Base-by-base conservation (phyloP, 2,888 invertebrate species). In the Netelia virgata region DNA sequence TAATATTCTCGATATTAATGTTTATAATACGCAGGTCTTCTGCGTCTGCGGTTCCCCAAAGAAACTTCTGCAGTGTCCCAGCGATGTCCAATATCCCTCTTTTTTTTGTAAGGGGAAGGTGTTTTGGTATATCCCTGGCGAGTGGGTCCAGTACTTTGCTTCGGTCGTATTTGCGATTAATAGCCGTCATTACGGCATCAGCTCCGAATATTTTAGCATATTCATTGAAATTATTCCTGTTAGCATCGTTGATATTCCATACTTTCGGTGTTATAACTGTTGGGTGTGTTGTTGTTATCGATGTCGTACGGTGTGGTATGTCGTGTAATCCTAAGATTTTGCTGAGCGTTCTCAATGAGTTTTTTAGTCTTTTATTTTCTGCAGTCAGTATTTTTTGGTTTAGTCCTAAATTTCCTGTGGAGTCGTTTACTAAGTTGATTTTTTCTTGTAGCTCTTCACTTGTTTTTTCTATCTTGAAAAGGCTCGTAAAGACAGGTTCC, bases 31-130 rank as follows among this genome's bases (percentile, higher is more conserved):
- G 53, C 3, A 75, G 41, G 3, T 75, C 75, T 41, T 64, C 75
- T 1, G 64, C 64, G 16, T 75, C 75, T 3, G 75, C 75, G 1
- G 75, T 64, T 18, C 75, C 75, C 63, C 64, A 75, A 14, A 64
- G 64, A 36, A 75, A 75, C 41, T 75, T 75, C 3, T 64, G 41
- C 14, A 75, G 18, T 11, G 75, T 64, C 14, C 75, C 75, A 8
- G 36, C 75, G 36, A 75, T 36, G 53, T 75, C n/a, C 1, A 75
- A 41, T 20, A 75, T 3, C 14, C 75, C 75, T 20, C 53, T 23
- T 23, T 23, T 23, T 23, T 23, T 23, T 1, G 23, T 23, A 23
- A 1, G 23, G 23, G 1, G 23, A 23, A 23, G 23, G 23, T 23
- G 23, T 23, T 23, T 23, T 23, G 23, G 23, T 23, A 23, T 23